A percentile compares a stretch with the other conserved stretches of the same genome.
Evolutionary conservation across 2,888 invertebrate species (phyloP).

Genomic region (Ceriagrion tenellum): DNA sequence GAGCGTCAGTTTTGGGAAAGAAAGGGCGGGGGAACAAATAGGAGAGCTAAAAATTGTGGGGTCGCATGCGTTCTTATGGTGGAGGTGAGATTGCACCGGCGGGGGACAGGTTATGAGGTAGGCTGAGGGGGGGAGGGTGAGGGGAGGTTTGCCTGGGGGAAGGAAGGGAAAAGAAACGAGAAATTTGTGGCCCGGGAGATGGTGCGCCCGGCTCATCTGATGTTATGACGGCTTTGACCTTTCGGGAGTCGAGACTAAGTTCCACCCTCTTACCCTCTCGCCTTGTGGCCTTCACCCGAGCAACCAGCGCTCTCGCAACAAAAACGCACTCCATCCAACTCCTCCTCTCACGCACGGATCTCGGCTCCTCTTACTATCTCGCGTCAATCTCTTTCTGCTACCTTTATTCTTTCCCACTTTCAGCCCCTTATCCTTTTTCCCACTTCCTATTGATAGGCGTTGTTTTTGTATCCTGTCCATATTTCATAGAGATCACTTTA

Average conservation of each 20-base stretch:
- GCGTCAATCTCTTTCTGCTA: neutral
- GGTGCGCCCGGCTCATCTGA: constrained; percentile 31
- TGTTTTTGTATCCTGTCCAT: neutral
- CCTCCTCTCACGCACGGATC: neutral
- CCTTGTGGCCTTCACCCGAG: neutral
- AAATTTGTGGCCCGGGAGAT: constrained; percentile 1
- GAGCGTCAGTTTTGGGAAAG: neutral
- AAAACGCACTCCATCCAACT: neutral
- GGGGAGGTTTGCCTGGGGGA: no score
- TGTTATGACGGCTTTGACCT: constrained; percentile 63
- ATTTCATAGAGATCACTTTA: no score
- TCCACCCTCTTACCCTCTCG: neutral
- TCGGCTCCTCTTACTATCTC: neutral
- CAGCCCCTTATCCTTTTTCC: neutral
- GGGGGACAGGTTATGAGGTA: neutral
- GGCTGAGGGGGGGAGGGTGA: neutral
- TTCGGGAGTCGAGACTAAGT: constrained; percentile 9
- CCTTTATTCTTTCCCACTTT: neutral
- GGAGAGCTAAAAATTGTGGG: neutral
- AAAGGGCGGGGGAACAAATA: neutral
- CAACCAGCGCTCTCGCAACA: neutral
- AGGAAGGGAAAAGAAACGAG: neutral
- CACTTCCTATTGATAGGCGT: neutral
- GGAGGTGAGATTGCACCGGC: constrained; percentile 17
- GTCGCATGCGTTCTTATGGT: neutral